Conservation (phyloP, 2,888 invertebrate genomes). For the Cynaeus angustus region DNA sequence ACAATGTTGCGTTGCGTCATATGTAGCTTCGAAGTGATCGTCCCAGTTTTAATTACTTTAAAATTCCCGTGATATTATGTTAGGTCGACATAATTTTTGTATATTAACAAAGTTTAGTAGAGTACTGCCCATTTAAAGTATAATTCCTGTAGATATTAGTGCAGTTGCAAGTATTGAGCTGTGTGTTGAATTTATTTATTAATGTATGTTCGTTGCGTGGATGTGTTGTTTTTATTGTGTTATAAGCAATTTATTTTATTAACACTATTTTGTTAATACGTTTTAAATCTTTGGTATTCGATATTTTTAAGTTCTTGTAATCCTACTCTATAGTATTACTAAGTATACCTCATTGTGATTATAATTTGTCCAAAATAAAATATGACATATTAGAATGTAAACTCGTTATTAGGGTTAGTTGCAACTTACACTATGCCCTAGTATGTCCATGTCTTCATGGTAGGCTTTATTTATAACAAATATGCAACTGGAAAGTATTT, state of each 20-base stretch:
- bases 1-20: slow-evolving; percentile 17
- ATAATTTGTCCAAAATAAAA: slow-evolving; percentile 66
- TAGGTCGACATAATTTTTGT: slow-evolving; percentile 45
- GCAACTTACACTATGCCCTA: slow-evolving; percentile 23
- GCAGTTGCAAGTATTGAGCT: slow-evolving; percentile 42
- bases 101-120: slow-evolving; percentile 45
- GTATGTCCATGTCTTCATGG: slow-evolving; percentile 12
- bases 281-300: slow-evolving; percentile 48
- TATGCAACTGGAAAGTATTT: slow-evolving; percentile 35
- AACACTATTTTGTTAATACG: slow-evolving; percentile 48
- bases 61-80: slow-evolving; percentile 51
- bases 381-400: slow-evolving; percentile 42
- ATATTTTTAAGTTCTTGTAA: slow-evolving; percentile 53
- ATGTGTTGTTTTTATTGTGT: slow-evolving; percentile 44
- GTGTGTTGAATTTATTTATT: slow-evolving; percentile 50
- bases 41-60: slow-evolving; percentile 48
- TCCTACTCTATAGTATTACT: slow-evolving; percentile 67
- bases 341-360: slow-evolving; percentile 67
- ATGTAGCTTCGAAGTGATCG: slow-evolving; percentile 36
- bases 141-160: slow-evolving; percentile 50
- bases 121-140: slow-evolving; percentile 45
- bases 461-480: slow-evolving; percentile 40
- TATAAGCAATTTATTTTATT: slow-evolving; percentile 48
- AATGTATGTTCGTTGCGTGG: slow-evolving; percentile 40
- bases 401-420: slow-evolving; percentile 37